Percentiles rank a stretch among this genome's conserved stretches.
phyloP scores from a whole-genome alignment of 2,888 invertebrate species.

The Cenopis cana region DNA sequence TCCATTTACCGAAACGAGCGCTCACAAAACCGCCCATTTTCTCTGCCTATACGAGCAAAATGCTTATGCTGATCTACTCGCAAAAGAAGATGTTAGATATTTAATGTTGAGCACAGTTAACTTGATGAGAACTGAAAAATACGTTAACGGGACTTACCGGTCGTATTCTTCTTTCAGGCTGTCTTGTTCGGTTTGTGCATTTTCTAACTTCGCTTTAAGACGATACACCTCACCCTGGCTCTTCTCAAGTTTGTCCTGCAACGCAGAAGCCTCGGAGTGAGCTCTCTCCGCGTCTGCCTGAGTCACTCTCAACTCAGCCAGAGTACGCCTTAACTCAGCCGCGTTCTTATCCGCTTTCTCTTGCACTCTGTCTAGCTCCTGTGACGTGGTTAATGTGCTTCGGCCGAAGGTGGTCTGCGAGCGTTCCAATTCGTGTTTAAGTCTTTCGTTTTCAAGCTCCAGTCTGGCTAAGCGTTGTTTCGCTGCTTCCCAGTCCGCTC shows the following conservation, averaged over 20 bases:
- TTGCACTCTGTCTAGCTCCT: conserved; percentile 92
- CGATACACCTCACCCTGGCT: conserved; percentile 98
- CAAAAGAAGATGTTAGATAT: not conserved
- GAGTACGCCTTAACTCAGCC: conserved; percentile 93
- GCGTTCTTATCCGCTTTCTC: conserved; percentile 94
- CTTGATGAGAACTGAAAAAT: not conserved
- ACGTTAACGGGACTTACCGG: conserved; percentile 67
- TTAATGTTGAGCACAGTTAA: not conserved
- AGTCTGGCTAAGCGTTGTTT: conserved; percentile 93
- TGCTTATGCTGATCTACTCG: not conserved
- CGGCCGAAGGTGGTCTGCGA: conserved; percentile 94
- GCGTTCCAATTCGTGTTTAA: conserved; percentile 93
- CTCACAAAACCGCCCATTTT: conserved; percentile 6
- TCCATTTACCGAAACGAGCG: conserved; percentile 8
- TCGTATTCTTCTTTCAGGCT: conserved; percentile 97
- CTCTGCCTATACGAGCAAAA: conserved; percentile 9
- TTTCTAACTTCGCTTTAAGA: conserved; percentile 96
- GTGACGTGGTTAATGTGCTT: conserved; percentile 91
- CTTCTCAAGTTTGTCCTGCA: conserved; percentile 97
- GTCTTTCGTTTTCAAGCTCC: conserved; percentile 95
- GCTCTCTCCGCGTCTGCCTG: conserved; percentile 96
- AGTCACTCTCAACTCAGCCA: conserved; percentile 95
- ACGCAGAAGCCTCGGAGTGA: conserved; percentile 91
- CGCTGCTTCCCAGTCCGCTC: conserved; percentile 95
- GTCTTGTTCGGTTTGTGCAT: conserved; percentile 97